Evolutionary conservation across 2,797 vertebrate genomes (phyloP).

Genomic region (Pempheris klunzingeri): DNA sequence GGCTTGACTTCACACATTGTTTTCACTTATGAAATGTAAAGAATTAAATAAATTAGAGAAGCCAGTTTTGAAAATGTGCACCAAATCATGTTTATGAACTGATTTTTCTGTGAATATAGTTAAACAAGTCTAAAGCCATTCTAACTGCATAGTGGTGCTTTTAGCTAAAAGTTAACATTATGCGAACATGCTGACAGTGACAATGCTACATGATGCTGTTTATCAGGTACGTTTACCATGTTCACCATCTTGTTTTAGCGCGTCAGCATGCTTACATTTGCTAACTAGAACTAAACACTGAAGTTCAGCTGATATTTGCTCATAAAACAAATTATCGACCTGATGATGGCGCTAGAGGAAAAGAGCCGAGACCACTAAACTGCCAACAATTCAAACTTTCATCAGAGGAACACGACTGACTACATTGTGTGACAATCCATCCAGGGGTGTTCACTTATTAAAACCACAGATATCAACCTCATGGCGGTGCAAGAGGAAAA

Average conservation of each 20-base stretch:
- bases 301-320: neutral
- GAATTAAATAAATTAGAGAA: neutral
- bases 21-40: neutral
- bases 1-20: neutral
- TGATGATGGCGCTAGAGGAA: neutral
- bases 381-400: neutral
- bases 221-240: too few relatives aligned
- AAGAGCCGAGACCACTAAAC: neutral
- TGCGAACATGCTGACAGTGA: neutral
- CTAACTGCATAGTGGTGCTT: neutral
- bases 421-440: neutral
- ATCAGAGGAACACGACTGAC: neutral
- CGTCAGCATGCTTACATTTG: neutral
- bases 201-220: neutral
- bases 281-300: neutral
- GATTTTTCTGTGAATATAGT: neutral
- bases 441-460: neutral
- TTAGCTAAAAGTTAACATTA: constrained; percentile 1
- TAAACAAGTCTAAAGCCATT: neutral
- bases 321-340: neutral
- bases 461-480: neutral
- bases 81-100: neutral
- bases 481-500: neutral
- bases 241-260: neutral
- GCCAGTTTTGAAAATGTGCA: neutral